Evolutionary conservation across 2,113 vertebrate species (phyloP), one percentile per base, ranked within the genome.

Genomic region (Peromyscus polionotus): DNA sequence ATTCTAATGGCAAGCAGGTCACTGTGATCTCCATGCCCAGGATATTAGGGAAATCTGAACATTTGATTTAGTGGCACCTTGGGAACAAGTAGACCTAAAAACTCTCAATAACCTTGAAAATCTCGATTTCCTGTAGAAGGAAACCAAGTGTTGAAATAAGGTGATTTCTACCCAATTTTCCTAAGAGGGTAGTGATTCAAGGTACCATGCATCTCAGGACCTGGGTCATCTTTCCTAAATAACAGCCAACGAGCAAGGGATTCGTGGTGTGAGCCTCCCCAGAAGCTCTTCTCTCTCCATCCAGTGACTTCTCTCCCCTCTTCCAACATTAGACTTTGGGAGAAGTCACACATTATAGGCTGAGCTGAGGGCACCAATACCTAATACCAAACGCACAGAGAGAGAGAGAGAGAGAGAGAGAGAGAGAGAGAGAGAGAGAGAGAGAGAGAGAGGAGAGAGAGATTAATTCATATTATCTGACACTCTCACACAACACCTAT

Each of bases 71-170:
- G 96, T 33, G 86, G 88, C 91, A 94, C 94, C 95, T 59, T 91
- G 95, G 95, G 95, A 98, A 72, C 26, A 61, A 73, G 76, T 26
- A 70, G 84, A 86, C 76, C 95, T 94, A 94, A 96, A 98, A 96
- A 76, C 77, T 88, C 96, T 76, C 81, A 85, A 68, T 96, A 97
- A 98, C 97, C 97, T 98, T 97, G 98, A 97, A 89, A 94, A 81
- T 7, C 81, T 87, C 57, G 87, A 92, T 90, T 96, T 97, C 77
- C 89, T 90, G 5, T 54, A 48, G 57, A 91, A 94, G 11, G 31
- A 48, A 94, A 73, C 0, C 63, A 79, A 92, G 33, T 3, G 63
- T 31, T 90, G 45, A 42, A 57, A 81, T 73, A 36, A 88, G 36
- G 65, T 5, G 11, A 92, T 68, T 61, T 28, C 42, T 31, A 19